These are phyloP conservation scores for Lepidothrix coronata DNA, from an alignment of 2,113 vertebrate species.

Conservation along the genomic window DNA sequence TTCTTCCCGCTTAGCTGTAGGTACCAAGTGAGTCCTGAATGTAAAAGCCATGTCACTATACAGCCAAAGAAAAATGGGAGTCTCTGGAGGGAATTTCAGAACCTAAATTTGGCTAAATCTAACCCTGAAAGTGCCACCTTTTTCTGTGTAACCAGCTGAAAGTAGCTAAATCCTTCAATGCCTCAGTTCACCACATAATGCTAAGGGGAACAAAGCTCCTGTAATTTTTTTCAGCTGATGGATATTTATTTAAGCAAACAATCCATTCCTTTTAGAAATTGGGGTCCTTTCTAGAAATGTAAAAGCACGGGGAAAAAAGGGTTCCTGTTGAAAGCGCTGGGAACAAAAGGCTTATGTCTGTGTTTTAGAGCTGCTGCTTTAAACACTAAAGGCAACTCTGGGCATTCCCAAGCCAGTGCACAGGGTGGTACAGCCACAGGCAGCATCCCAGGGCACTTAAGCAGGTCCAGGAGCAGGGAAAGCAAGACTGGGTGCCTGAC, in stretches of 20 bases:
- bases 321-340: background rate
- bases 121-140: background rate
- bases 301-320: background rate
- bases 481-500: background rate
- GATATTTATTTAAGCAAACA: background rate
- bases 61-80: background rate
- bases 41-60: background rate
- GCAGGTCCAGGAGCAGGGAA: background rate
- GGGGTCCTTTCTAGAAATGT: background rate
- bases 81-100: background rate
- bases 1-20: background rate
- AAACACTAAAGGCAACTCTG: background rate
- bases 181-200: background rate
- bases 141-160: background rate
- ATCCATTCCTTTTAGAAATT: background rate
- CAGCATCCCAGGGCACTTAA: background rate
- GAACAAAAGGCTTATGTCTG: background rate
- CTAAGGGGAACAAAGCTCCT: background rate
- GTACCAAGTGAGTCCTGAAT: background rate
- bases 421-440: background rate
- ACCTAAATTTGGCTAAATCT: background rate
- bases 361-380: background rate
- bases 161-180: background rate
- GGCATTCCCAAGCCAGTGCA: background rate
- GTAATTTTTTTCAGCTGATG: background rate